phyloP scores from a whole-genome alignment of 2,797 vertebrate species.

The Lepus townsendii region DNA sequence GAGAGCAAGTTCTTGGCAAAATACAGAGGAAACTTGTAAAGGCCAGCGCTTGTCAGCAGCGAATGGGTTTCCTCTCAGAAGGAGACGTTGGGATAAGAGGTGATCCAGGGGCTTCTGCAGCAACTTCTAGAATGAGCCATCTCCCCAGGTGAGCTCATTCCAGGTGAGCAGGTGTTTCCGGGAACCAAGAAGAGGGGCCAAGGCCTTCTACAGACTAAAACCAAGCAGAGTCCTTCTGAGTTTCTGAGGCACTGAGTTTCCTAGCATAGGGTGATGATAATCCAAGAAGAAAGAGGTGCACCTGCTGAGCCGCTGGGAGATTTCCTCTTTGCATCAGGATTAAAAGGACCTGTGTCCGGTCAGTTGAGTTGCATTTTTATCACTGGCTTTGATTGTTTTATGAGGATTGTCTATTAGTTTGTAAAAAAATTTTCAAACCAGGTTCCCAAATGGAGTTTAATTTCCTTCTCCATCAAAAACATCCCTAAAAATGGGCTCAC shows the following conservation, averaged over 20 bases:
- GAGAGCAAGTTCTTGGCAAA: not conserved
- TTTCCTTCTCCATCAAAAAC: constrained; percentile 20
- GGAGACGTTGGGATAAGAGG: not conserved
- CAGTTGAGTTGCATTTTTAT: not conserved
- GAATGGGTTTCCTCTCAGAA: not conserved
- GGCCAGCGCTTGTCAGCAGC: not conserved
- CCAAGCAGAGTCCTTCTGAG: not conserved
- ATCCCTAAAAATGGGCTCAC: too few relatives aligned
- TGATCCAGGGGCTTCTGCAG: not conserved
- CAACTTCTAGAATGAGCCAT: not conserved
- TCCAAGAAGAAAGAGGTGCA: not conserved
- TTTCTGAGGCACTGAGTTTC: not conserved
- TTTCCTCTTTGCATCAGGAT: not conserved
- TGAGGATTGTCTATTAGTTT: not conserved
- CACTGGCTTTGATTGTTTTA: not conserved
- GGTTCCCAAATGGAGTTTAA: not conserved
- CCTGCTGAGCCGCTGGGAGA: not conserved
- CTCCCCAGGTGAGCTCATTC: not conserved
- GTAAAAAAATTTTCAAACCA: constrained; percentile 4
- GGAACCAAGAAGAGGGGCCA: not conserved
- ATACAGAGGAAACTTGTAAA: not conserved
- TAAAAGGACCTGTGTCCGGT: constrained; percentile 14
- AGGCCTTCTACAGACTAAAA: not conserved
- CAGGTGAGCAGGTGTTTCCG: not conserved
- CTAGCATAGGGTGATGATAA: not conserved